Conservation (phyloP, 1,140 invertebrate genomes). For the Tetranychus urticae region DNA sequence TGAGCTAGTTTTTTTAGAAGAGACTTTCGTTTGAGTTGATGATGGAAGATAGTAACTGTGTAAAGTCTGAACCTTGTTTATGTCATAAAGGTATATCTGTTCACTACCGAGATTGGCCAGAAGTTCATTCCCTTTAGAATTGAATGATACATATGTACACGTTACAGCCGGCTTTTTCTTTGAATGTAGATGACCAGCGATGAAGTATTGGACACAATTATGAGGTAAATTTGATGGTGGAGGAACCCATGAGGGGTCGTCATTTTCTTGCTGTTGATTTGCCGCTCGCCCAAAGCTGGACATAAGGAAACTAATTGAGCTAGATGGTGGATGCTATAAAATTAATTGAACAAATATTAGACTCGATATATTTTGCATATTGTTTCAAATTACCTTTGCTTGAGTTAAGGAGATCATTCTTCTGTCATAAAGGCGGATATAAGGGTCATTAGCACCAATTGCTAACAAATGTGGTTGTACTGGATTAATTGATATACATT, state of each 20-base stretch:
- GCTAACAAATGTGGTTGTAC: slow-evolving; percentile 58
- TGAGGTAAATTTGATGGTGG: not conserved
- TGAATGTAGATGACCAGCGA: slow-evolving; percentile 44
- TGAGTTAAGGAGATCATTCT: slow-evolving; percentile 46
- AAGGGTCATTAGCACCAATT: slow-evolving; percentile 83
- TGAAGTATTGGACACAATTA: slow-evolving; percentile 8
- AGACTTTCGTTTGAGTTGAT: no score
- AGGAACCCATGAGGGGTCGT: not conserved
- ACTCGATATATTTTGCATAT: not conserved
- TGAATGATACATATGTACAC: slow-evolving; percentile 75
- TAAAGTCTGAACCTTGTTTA: slow-evolving; percentile 11
- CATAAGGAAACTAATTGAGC: not conserved
- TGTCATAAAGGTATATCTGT: slow-evolving; percentile 79
- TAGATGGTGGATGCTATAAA: not conserved
- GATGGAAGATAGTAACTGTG: no score
- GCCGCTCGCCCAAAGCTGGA: no score
- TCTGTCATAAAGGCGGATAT: slow-evolving; percentile 70
- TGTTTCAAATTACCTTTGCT: not conserved
- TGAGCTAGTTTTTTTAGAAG: not conserved
- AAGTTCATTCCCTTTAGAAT: slow-evolving; percentile 63
- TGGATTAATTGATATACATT: slow-evolving; percentile 74
- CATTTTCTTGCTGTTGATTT: not conserved
- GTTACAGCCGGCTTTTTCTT: slow-evolving; percentile 32
- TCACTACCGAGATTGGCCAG: slow-evolving; percentile 84
- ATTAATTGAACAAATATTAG: no score